These are phyloP conservation scores for Eudasyphora cyanicolor DNA, from an alignment of 2,888 invertebrate species.

Conservation along the genomic window DNA sequence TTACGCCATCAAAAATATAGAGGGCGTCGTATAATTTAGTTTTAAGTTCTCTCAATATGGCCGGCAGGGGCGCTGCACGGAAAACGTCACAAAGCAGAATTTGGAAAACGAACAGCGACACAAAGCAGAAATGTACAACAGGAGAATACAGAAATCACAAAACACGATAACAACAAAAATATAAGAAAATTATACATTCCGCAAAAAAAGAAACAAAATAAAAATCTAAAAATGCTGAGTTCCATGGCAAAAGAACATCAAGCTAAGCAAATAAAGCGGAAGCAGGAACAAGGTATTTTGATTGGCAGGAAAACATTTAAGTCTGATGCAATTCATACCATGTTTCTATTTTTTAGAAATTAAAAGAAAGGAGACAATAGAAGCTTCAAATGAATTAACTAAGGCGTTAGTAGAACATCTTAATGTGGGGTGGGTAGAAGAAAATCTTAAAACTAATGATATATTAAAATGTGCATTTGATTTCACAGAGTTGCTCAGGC, in stretches of 20 bases:
- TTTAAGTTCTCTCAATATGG: no score
- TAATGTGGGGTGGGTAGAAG: slow-evolving; percentile 92
- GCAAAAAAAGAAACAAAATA: not conserved
- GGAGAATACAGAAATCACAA: no score
- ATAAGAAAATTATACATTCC: not conserved
- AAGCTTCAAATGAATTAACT: slow-evolving; percentile 94
- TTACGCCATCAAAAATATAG: no score
- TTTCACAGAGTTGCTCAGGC: slow-evolving; percentile 96
- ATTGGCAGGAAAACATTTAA: no score
- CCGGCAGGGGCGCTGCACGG: no score
- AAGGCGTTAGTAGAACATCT: slow-evolving; percentile 97
- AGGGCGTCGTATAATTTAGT: no score
- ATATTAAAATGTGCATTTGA: not conserved
- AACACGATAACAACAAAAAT: slow-evolving; percentile 1
- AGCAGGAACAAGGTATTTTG: slow-evolving; percentile 91
- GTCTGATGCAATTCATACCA: slow-evolving; percentile 53
- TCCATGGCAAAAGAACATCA: slow-evolving; percentile 94
- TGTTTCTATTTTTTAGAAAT: slow-evolving; percentile 84
- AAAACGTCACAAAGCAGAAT: no score
- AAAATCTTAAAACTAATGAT: not conserved
- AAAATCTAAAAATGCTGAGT: slow-evolving; percentile 90
- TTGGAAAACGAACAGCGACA: no score
- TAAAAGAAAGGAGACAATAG: slow-evolving; percentile 95
- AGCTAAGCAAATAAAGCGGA: slow-evolving; percentile 87
- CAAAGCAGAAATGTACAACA: no score